Percentiles rank a stretch among this genome's conserved stretches.
These are phyloP conservation scores for Ceramica pisi DNA, from an alignment of 2,888 invertebrate species.

Conservation along the genomic window DNA sequence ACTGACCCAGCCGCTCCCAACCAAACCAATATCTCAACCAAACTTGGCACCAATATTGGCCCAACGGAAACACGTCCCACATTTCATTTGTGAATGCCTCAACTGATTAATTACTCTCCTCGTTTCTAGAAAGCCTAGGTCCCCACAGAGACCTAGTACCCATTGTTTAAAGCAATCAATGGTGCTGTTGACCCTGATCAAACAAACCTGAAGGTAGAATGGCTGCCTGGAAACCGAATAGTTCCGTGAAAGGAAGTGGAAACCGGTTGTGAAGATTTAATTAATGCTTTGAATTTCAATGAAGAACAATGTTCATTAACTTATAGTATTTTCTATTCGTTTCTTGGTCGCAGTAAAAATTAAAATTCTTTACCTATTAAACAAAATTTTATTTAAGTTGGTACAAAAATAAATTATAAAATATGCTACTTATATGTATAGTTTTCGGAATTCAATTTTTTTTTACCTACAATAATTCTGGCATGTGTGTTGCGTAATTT, in stretches of 20 bases:
- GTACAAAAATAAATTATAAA: too few relatives aligned
- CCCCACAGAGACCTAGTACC: slow-evolving; percentile 20
- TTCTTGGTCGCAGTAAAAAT: too few relatives aligned
- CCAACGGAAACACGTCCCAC: slow-evolving; percentile 6
- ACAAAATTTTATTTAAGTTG: too few relatives aligned
- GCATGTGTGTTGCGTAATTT: too few relatives aligned
- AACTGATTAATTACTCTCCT: slow-evolving; percentile 19
- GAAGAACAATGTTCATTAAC: background rate
- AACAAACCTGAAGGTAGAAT: slow-evolving; percentile 9
- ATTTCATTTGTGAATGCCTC: background rate
- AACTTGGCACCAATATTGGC: background rate
- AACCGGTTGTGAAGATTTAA: background rate
- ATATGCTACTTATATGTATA: too few relatives aligned
- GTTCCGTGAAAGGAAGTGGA: background rate
- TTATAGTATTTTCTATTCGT: background rate
- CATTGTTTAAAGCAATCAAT: slow-evolving; percentile 27
- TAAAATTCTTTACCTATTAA: too few relatives aligned
- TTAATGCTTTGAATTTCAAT: background rate
- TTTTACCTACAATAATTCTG: too few relatives aligned
- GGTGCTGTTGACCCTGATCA: slow-evolving; percentile 17
- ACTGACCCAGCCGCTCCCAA: background rate
- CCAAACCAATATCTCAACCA: background rate
- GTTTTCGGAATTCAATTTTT: too few relatives aligned
- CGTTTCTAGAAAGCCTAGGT: slow-evolving; percentile 3
- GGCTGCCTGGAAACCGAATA: background rate